A percentile compares a stretch with the other conserved stretches of the same genome.
Evolutionary conservation across 1,140 invertebrate species (phyloP).

Genomic region (Scaptomyza graminum): DNA sequence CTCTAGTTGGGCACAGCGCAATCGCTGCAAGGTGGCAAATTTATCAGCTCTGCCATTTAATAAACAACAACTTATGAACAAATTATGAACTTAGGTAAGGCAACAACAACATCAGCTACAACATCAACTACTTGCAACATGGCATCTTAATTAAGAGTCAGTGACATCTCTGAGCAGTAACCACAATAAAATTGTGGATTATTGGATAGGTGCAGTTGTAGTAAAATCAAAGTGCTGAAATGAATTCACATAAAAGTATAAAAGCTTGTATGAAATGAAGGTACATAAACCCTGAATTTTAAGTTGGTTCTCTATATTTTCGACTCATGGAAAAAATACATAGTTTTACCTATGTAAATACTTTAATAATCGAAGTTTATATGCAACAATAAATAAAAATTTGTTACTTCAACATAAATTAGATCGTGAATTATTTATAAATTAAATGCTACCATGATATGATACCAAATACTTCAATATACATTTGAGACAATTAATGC

Average conservation of each 20-base stretch:
- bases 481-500: neutral
- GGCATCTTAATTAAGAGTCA: slow-evolving; percentile 65
- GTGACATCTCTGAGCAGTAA: slow-evolving; percentile 14
- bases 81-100: slow-evolving; percentile 61
- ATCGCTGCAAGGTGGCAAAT: slow-evolving; percentile 36
- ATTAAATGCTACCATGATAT: no score
- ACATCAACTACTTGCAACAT: slow-evolving; percentile 29
- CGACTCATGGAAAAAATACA: no score
- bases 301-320: no score
- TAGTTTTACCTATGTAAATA: no score
- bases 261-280: no score
- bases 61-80: slow-evolving; percentile 78
- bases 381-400: no score
- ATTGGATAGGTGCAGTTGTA: neutral
- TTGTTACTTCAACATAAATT: no score
- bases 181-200: neutral
- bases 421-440: no score
- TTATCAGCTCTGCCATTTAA: slow-evolving; percentile 58
- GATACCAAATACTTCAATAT: no score
- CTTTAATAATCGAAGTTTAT: no score
- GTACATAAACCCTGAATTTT: no score
- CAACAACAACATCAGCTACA: slow-evolving; percentile 7
- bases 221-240: neutral
- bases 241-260: no score
- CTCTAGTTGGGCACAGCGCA: slow-evolving; percentile 41